Percentiles rank a stretch among this genome's conserved stretches.
Conservation (phyloP, 2,888 invertebrate species). For the Meandrusa payeni region DNA sequence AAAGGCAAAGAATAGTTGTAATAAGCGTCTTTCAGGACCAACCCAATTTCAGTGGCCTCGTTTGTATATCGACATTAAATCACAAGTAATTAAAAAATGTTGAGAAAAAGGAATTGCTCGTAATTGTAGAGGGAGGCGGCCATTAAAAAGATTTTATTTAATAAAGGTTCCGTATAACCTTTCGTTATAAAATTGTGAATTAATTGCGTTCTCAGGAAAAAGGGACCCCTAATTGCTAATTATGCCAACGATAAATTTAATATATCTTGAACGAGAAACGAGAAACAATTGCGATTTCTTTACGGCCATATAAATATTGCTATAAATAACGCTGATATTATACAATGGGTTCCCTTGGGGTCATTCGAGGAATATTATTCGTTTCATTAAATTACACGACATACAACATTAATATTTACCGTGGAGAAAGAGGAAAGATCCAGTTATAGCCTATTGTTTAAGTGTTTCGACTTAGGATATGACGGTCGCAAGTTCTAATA, state of each 20-base stretch:
- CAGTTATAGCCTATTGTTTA: too few relatives aligned
- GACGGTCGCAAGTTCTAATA: too few relatives aligned
- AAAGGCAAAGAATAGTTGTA: too few relatives aligned
- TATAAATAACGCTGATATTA: constrained; percentile 7
- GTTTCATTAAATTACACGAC: too few relatives aligned
- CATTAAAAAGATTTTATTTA: constrained; percentile 69
- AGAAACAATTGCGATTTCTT: constrained; percentile 22
- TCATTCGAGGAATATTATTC: too few relatives aligned
- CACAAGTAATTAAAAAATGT: constrained; percentile 49
- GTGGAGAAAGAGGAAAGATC: too few relatives aligned
- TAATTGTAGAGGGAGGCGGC: constrained; percentile 51
- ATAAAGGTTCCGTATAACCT: constrained; percentile 65
- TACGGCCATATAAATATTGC: constrained; percentile 5
- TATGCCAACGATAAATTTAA: constrained; percentile 54
- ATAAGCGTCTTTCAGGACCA: neutral
- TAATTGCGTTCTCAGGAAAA: constrained; percentile 54
- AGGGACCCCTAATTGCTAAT: constrained; percentile 46
- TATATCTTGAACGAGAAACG: constrained; percentile 47
- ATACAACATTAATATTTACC: too few relatives aligned
- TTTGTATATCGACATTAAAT: constrained; percentile 31
- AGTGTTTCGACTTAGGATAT: too few relatives aligned
- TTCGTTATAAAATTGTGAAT: constrained; percentile 74
- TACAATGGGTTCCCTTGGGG: too few relatives aligned
- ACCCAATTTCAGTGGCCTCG: constrained; percentile 17
- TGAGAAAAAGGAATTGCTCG: constrained; percentile 46